Evolutionary conservation across 2,888 invertebrate species (phyloP), one percentile per base, ranked within the genome.

Genomic region (Eucriotettix oculatus): DNA sequence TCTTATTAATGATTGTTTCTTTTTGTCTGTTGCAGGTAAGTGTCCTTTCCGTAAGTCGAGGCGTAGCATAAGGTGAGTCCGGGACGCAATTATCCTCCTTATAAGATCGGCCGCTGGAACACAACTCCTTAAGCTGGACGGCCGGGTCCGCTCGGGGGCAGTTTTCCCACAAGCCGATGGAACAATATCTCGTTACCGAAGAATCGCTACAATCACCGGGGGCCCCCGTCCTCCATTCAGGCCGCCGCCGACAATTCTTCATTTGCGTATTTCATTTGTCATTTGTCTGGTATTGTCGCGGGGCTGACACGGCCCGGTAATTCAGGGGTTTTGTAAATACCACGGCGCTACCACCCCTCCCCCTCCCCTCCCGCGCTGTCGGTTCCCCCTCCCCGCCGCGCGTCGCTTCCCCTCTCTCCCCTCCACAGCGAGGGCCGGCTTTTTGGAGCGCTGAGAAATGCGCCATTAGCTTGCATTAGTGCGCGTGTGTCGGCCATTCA

Each of bases 211-310:
- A 62, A 62, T 62, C 60, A 61, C 58, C 16, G 54, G 17, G 42
- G 52, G 58, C 57, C 58, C 60, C 52, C 55, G 12, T 52, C 60
- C 56, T 68, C 73, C 73, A 74, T 74, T 74, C 74, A 74, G 71
- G 69, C 71, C 68, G 69, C 71, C 68, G 69, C 70, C 72, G 71
- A 76, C 76, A 76, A 75, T 76, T 76, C 75, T 75, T 75, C 75
- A 75, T 76, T 75, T 75, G 75, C 75, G 74, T 76, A 76, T 75
- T 75, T 75, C 75, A 75, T 75, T 74, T 75, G 75, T 74, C 75
- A 75, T 75, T 76, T 76, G 75, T 72, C 69, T 68, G 65, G 74
- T 73, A 76, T 76, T 76, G 76, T 76, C 67, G 68, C 63, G 52
- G 57, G 60, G 58, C 54, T 59, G 53, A 52, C 56, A n/a, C 55